A percentile compares a stretch with the other conserved stretches of the same genome.
Evolutionary conservation across 2,888 invertebrate genomes (phyloP).

Genomic region (Tineola bisselliella): DNA sequence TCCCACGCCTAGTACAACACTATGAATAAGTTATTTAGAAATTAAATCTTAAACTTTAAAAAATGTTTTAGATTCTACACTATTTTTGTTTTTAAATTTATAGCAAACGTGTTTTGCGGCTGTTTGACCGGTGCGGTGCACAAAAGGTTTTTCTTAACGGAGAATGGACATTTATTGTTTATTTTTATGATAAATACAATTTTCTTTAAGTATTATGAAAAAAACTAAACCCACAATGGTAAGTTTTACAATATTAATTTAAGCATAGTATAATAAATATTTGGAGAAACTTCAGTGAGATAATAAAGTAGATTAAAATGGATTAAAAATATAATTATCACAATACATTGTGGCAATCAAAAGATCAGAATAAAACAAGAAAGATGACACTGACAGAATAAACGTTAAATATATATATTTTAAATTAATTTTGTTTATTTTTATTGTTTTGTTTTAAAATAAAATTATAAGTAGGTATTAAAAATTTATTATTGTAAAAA

Average conservation of each 20-base stretch:
- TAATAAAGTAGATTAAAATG: too few relatives aligned
- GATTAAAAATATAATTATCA: too few relatives aligned
- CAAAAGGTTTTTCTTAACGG: constrained; percentile 8
- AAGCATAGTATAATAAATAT: too few relatives aligned
- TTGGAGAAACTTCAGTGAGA: too few relatives aligned
- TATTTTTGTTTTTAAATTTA: constrained; percentile 21
- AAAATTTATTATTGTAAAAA: too few relatives aligned
- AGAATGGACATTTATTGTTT: constrained; percentile 3
- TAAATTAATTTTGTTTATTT: too few relatives aligned
- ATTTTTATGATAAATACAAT: constrained; percentile 14
- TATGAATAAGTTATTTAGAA: constrained; percentile 9
- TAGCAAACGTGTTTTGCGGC: not conserved
- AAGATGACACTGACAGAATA: too few relatives aligned
- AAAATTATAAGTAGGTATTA: too few relatives aligned
- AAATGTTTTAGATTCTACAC: constrained; percentile 14
- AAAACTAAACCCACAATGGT: not conserved
- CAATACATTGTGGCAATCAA: too few relatives aligned
- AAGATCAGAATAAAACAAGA: too few relatives aligned
- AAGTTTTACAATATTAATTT: constrained; percentile 10
- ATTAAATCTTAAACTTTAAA: constrained; percentile 12
- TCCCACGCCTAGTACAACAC: constrained; percentile 21
- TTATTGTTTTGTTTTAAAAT: too few relatives aligned
- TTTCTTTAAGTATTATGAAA: not conserved
- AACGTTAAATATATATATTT: too few relatives aligned
- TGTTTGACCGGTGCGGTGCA: constrained; percentile 25